phyloP scores from a whole-genome alignment of 2,113 vertebrate species.

The Trichomycterus rosablanca region DNA sequence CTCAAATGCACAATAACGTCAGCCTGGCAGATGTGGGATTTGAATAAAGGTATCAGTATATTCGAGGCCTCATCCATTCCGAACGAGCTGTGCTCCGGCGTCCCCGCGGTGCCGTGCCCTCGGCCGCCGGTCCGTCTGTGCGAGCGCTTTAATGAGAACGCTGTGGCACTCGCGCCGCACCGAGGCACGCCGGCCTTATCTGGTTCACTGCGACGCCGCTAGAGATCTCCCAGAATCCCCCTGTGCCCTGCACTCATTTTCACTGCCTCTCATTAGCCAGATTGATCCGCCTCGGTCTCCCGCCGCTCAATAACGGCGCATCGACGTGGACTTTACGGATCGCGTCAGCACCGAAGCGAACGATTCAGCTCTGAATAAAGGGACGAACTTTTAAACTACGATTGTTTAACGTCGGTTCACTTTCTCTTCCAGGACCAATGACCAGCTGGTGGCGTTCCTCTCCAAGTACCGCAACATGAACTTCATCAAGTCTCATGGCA shows the following conservation, averaged over 20 bases:
- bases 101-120: not conserved
- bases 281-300: too few relatives aligned
- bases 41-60: too few relatives aligned
- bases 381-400: not conserved
- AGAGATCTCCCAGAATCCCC: conserved; percentile 40
- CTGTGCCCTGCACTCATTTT: conserved; percentile 36
- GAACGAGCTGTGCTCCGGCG: not conserved
- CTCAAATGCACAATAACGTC: not conserved
- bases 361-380: conserved; percentile 3
- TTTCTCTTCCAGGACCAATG: conserved; percentile 78
- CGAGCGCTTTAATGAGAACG: conserved; percentile 6
- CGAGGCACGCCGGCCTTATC: too few relatives aligned
- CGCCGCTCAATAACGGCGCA: too few relatives aligned
- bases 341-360: too few relatives aligned
- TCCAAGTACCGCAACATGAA: conserved; percentile 95
- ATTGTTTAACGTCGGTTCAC: not conserved
- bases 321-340: too few relatives aligned
- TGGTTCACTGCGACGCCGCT: conserved; percentile 33
- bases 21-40: too few relatives aligned
- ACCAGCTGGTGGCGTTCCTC: conserved; percentile 93
- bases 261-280: conserved; percentile 37
- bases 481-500: conserved; percentile 95
- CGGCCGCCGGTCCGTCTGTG: conserved; percentile 11
- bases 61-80: too few relatives aligned
- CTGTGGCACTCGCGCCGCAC: too few relatives aligned